phyloP scores from a whole-genome alignment of 2,888 invertebrate species.

The Drosophila niveifrons region DNA sequence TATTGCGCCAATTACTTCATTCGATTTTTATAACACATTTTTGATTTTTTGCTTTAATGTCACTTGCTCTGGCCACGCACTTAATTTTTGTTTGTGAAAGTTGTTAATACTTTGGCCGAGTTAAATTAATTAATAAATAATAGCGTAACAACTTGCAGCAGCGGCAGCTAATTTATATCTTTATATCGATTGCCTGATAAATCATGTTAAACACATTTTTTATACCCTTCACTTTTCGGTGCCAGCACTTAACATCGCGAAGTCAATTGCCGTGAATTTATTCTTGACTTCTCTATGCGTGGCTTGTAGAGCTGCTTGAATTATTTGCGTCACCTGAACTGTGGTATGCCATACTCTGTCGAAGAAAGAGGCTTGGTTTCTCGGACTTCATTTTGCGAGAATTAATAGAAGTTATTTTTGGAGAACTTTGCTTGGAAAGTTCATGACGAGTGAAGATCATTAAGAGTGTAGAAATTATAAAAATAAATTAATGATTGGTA shows the following conservation, averaged over 20 bases:
- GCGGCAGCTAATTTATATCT: conserved; percentile 30
- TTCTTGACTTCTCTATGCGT: conserved; percentile 54
- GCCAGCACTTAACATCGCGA: conserved; percentile 35
- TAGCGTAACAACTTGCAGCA: conserved; percentile 39
- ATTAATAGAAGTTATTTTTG: conserved; percentile 17
- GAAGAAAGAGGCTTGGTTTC: conserved; percentile 16
- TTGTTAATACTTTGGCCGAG: conserved; percentile 37
- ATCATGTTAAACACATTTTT: conserved; percentile 29
- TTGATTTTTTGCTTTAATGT: conserved; percentile 23
- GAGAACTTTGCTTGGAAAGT: background rate
- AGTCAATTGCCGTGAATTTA: conserved; percentile 28
- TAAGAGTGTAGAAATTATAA: background rate
- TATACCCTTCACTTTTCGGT: conserved; percentile 43
- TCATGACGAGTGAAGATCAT: background rate
- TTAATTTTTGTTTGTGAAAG: conserved; percentile 57
- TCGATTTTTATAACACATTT: conserved; percentile 25
- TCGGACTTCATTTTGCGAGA: background rate
- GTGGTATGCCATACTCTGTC: conserved; percentile 27
- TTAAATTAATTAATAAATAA: conserved; percentile 58
- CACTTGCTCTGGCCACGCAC: conserved; percentile 49
- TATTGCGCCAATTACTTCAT: conserved; percentile 29
- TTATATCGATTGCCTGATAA: conserved; percentile 28
- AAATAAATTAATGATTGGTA: background rate
- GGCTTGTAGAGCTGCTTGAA: conserved; percentile 27
- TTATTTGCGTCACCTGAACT: conserved; percentile 11